These are phyloP conservation scores for Lutraria rhynchaena DNA, from an alignment of 1,140 invertebrate genomes.

Conservation along the genomic window DNA sequence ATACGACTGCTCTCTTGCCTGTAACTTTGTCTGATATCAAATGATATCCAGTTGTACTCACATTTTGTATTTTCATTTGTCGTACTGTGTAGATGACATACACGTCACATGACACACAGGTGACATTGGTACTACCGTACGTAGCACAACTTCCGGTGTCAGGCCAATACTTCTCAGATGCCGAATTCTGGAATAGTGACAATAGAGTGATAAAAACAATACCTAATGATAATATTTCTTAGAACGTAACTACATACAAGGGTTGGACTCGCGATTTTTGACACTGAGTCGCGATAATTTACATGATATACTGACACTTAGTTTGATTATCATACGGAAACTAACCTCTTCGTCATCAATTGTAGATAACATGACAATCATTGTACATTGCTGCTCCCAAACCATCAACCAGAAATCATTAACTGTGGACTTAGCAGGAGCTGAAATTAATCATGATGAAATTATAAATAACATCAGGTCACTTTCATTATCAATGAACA, in stretches of 20 bases:
- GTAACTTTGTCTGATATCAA: too few species aligned
- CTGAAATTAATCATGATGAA: background rate
- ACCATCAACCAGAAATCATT: conserved; percentile 27
- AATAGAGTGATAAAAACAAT: too few species aligned
- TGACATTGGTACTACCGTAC: background rate
- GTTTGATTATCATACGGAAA: too few species aligned
- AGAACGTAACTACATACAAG: too few species aligned
- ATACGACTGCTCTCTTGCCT: too few species aligned
- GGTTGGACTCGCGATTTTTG: too few species aligned
- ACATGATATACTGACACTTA: too few species aligned
- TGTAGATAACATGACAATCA: conserved; percentile 7
- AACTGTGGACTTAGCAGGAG: background rate
- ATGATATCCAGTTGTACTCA: background rate
- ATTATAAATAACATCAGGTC: too few species aligned
- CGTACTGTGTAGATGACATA: conserved; percentile 8
- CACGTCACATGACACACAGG: background rate
- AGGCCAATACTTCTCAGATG: conserved; percentile 26
- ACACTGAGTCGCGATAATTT: too few species aligned
- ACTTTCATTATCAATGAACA: too few species aligned
- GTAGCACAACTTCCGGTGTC: background rate
- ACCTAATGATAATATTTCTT: too few species aligned
- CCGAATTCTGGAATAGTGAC: background rate
- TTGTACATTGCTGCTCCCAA: conserved; percentile 4
- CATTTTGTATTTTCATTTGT: background rate
- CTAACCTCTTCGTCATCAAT: conserved; percentile 19